These are phyloP conservation scores for Gopherus evgoodei DNA, from an alignment of 2,113 vertebrate genomes.

Conservation along the genomic window DNA sequence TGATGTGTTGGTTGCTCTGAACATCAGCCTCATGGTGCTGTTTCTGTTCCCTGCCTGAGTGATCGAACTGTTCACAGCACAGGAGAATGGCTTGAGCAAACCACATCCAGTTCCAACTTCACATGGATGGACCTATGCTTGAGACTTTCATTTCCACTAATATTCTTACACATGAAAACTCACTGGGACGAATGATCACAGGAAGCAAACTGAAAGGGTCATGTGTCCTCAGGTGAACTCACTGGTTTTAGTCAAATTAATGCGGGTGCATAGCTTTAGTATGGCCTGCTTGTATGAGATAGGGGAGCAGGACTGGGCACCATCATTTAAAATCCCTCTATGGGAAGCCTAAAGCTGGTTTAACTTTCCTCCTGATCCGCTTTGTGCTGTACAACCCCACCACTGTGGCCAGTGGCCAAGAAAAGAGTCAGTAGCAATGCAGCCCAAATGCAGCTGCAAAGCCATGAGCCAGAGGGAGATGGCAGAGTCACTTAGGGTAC, in stretches of 20 bases:
- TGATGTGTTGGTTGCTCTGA: not conserved
- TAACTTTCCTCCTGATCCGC: not conserved
- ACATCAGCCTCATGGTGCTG: not conserved
- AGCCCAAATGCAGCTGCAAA: not conserved
- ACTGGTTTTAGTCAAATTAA: not conserved
- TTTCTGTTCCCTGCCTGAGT: not conserved
- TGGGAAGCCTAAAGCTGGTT: not conserved
- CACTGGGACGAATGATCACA: not conserved
- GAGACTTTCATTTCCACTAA: not conserved
- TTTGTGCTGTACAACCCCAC: not conserved
- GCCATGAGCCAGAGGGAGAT: not conserved
- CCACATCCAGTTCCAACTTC: not conserved
- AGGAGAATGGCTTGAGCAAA: not conserved
- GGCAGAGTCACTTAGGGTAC: not conserved
- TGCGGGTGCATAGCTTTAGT: not conserved
- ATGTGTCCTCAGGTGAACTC: not conserved
- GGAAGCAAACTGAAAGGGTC: not conserved
- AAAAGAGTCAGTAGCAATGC: not conserved
- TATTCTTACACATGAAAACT: not conserved
- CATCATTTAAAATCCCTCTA: not conserved
- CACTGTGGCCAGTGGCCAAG: not conserved
- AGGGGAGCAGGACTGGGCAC: not conserved
- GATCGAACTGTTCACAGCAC: not conserved
- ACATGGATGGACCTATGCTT: not conserved
- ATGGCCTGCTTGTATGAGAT: not conserved